These are phyloP conservation scores for Todus mexicanus DNA, from an alignment of 2,797 vertebrate genomes.

Conservation along the genomic window DNA sequence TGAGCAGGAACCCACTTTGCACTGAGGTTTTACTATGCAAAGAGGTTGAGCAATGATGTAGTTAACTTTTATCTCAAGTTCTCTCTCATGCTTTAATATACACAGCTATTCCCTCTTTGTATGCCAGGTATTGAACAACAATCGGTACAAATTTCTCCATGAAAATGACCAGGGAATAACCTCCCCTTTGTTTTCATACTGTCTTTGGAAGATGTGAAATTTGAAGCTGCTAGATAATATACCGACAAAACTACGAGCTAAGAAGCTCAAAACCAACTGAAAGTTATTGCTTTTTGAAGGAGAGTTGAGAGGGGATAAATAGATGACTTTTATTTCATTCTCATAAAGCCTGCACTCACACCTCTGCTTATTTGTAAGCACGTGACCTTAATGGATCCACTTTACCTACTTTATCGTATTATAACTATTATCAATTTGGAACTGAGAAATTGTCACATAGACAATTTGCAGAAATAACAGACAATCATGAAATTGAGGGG, in stretches of 20 bases:
- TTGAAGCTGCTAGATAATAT: not conserved
- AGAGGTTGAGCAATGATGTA: not conserved
- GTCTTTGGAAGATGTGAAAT: not conserved
- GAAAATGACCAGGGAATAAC: not conserved
- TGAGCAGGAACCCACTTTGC: not conserved
- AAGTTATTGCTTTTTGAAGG: not conserved
- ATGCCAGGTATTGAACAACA: not conserved
- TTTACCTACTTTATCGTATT: not conserved
- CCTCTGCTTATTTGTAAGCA: not conserved
- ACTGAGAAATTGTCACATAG: not conserved
- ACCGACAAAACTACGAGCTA: not conserved
- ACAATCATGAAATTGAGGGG: not conserved
- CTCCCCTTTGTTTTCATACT: not conserved
- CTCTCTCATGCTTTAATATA: not conserved
- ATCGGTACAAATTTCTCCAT: not conserved
- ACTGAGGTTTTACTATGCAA: not conserved
- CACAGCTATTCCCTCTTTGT: not conserved
- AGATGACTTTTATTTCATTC: not conserved
- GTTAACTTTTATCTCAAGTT: slow-evolving; percentile 21
- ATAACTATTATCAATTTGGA: not conserved
- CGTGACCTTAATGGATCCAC: not conserved
- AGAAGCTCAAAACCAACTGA: not conserved
- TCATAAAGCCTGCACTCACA: not conserved
- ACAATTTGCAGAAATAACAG: not conserved
- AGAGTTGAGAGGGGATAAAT: not conserved